Conservation (phyloP, 2,888 invertebrate genomes). For the Piscicola geometra region DNA sequence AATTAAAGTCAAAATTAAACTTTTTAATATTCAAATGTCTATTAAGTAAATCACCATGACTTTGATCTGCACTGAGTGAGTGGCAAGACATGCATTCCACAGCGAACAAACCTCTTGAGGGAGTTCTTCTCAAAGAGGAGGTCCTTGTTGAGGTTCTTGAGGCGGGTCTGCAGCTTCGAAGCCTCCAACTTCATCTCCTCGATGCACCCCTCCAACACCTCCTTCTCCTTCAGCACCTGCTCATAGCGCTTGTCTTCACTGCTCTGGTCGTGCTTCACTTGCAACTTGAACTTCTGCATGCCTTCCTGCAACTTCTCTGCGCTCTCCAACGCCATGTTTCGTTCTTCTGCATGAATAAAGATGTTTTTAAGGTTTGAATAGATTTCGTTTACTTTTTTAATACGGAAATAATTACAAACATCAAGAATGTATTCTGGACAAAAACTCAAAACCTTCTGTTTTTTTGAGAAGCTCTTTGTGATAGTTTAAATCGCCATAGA, state of each 20-base stretch:
- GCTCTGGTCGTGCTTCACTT: not conserved
- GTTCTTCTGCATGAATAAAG: constrained; percentile 7
- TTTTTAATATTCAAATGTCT: no score
- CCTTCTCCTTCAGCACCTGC: constrained; percentile 23
- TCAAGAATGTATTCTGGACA: no score
- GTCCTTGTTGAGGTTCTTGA: constrained; percentile 17
- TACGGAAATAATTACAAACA: no score
- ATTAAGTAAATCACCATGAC: no score
- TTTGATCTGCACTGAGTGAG: no score
- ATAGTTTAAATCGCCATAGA: not conserved
- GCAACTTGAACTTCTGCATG: constrained; percentile 10
- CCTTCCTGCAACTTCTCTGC: constrained; percentile 25
- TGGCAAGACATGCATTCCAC: no score
- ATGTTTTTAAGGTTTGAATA: not conserved
- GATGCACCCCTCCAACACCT: not conserved
- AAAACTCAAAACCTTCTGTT: not conserved
- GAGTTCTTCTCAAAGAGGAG: constrained; percentile 10
- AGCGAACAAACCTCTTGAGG: constrained; percentile 1
- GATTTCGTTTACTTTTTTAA: not conserved
- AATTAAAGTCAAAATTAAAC: no score
- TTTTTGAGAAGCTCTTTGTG: constrained; percentile 6
- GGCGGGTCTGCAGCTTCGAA: not conserved
- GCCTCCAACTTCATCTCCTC: constrained; percentile 8
- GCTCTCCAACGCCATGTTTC: constrained; percentile 26
- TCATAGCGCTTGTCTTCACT: not conserved